phyloP scores from a whole-genome alignment of 2,113 vertebrate genomes.

The Etia nguti region DNA sequence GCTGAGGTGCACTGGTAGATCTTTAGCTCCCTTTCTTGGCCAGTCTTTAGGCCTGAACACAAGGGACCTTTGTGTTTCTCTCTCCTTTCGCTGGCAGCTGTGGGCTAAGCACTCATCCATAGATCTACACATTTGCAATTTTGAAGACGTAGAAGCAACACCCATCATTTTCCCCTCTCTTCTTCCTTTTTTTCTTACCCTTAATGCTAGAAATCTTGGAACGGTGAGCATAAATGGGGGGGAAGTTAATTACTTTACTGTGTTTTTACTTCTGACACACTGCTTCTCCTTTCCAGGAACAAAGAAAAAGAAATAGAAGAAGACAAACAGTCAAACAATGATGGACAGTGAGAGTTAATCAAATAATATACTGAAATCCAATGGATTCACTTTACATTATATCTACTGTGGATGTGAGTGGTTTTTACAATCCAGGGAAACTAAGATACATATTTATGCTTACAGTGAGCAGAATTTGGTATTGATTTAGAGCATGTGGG shows the following conservation, averaged over 20 bases:
- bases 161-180: conserved; percentile 15
- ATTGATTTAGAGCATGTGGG: conserved; percentile 54
- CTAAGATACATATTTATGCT: conserved; percentile 48
- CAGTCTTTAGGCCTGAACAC: conserved; percentile 54
- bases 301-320: not conserved
- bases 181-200: not conserved
- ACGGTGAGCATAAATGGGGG: conserved; percentile 17
- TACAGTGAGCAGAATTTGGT: conserved; percentile 48
- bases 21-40: conserved; percentile 61
- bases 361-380: conserved; percentile 17
- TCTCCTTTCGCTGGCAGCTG: conserved; percentile 68
- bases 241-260: conserved; percentile 44
- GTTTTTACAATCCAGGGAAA: conserved; percentile 51
- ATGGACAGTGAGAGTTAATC: conserved; percentile 10
- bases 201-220: conserved; percentile 43
- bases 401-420: conserved; percentile 44
- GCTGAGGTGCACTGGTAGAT: conserved; percentile 68
- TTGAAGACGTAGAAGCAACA: conserved; percentile 42
- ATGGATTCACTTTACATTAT: conserved; percentile 35
- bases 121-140: conserved; percentile 59
- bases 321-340: not conserved
- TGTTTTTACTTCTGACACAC: conserved; percentile 35
- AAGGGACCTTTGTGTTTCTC: conserved; percentile 62
- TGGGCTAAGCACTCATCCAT: conserved; percentile 58
- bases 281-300: conserved; percentile 13